Evolutionary conservation across 2,888 invertebrate genomes (phyloP), one percentile per base, ranked within the genome.

Genomic region (Yponomeuta evonymella): DNA sequence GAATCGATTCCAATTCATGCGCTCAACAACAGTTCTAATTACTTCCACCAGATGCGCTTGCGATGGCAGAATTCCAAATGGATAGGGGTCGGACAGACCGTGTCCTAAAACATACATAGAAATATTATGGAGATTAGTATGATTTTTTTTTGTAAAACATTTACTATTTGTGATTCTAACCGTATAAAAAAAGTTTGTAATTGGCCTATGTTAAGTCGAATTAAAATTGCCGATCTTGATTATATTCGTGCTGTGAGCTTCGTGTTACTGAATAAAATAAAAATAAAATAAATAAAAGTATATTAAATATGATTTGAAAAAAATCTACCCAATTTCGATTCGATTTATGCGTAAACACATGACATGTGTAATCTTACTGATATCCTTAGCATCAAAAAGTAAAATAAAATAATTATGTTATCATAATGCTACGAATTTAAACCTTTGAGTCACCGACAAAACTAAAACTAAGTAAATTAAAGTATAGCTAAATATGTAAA

Each of bases 41-140:
- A 75, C 73, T 30, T 75, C 74, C 15, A 78, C 72, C 2, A 76
- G 75, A 33, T 77, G 75, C 15, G 72, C 72, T 0, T 74, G 71
- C 23, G 73, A 72, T 66, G 81, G 72, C 11, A 79, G 69, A 0
- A 74, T 71, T 0, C 84, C 86, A 12, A 78, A 74, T 0, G 93
- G 93, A 70, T 90, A 92, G 12, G 90, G 87, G 43, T 92, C 90
- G 0, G 94, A 94, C 73, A 85, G 87, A 1, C 94, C 94, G 78
- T 93, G 94, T 1, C 95, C 84, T 84, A 72, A 33, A 76, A 78
- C 30, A 71, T 62, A 58, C 29, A 72, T 62, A 23, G 4, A 62
- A n/a, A 62, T 62, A n/a, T 62, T 8, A 5, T 33, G 66, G 33
- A 48, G 15, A 67, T 2, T 66, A 33, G 10, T 12, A 30, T 23